A percentile compares a stretch with the other conserved stretches of the same genome.
Evolutionary conservation across 2,113 vertebrate species (phyloP).

Genomic region (Mugil cephalus): DNA sequence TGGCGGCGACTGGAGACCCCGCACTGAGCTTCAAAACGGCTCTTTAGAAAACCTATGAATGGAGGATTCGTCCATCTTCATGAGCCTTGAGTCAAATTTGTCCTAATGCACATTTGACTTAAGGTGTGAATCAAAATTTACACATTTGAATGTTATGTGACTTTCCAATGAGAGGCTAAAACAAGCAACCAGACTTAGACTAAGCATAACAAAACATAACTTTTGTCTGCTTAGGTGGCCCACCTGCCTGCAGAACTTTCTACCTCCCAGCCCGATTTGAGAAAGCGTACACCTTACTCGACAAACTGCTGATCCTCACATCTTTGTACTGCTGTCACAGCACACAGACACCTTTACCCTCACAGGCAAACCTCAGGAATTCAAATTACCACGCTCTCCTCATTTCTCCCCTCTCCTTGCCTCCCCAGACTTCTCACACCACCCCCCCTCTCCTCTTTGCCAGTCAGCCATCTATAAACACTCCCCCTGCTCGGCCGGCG

Average conservation of each 20-base stretch:
- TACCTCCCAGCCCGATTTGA: conserved; percentile 7
- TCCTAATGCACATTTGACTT: no score
- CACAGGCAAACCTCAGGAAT: conserved; percentile 64
- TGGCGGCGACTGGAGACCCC: no score
- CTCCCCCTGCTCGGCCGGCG: conserved; percentile 21
- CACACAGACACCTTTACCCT: conserved; percentile 39
- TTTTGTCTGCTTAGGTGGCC: neutral
- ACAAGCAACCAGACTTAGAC: no score
- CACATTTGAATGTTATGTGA: no score
- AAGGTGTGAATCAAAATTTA: no score
- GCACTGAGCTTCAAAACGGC: no score
- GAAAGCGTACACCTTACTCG: conserved; percentile 2
- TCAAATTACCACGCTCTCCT: conserved; percentile 38
- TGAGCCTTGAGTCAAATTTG: no score
- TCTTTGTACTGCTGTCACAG: conserved; percentile 48
- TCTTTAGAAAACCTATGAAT: no score
- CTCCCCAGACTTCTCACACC: conserved; percentile 11
- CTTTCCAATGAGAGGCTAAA: no score
- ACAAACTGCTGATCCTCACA: conserved; percentile 24
- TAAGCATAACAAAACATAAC: no score
- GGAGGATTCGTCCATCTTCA: no score
- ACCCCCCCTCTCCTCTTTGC: conserved; percentile 34
- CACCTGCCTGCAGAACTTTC: neutral
- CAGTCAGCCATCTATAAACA: conserved; percentile 72
- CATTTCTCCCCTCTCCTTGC: conserved; percentile 2